Evolutionary conservation across 2,888 invertebrate genomes (phyloP).

Genomic region (Pyrrhosoma nymphula): DNA sequence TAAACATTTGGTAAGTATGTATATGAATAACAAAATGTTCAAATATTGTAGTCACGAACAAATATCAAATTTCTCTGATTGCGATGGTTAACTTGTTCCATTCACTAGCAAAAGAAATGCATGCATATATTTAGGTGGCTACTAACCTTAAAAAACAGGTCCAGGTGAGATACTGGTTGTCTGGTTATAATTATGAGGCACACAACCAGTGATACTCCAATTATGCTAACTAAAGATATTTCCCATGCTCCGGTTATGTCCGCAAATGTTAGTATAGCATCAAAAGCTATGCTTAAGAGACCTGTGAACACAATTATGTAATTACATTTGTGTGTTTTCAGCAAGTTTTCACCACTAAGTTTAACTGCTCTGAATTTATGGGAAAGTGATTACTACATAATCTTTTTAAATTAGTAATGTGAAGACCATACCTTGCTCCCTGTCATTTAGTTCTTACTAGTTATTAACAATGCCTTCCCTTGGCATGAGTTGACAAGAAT

Average conservation of each 20-base stretch:
- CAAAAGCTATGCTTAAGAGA: slow-evolving; percentile 80
- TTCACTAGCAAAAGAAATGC: not conserved
- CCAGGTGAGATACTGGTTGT: slow-evolving; percentile 83
- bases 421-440: no score
- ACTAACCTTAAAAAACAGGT: slow-evolving; percentile 86
- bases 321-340: no score
- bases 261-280: slow-evolving; percentile 78
- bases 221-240: slow-evolving; percentile 37
- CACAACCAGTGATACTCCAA: slow-evolving; percentile 65
- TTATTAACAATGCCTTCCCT: no score
- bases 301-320: slow-evolving; percentile 78
- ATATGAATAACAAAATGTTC: no score
- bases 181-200: slow-evolving; percentile 83
- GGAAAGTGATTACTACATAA: no score
- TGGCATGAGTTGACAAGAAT: no score
- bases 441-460: no score
- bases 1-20: not conserved
- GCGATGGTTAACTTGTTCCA: slow-evolving; percentile 60
- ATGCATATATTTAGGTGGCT: not conserved
- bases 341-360: no score
- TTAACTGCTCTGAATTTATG: no score
- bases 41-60: no score
- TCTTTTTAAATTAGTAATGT: no score
- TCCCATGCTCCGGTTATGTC: not conserved
- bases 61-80: slow-evolving; percentile 1